These are phyloP conservation scores for Pyrrhia umbra DNA, from an alignment of 2,888 invertebrate genomes.

Conservation along the genomic window DNA sequence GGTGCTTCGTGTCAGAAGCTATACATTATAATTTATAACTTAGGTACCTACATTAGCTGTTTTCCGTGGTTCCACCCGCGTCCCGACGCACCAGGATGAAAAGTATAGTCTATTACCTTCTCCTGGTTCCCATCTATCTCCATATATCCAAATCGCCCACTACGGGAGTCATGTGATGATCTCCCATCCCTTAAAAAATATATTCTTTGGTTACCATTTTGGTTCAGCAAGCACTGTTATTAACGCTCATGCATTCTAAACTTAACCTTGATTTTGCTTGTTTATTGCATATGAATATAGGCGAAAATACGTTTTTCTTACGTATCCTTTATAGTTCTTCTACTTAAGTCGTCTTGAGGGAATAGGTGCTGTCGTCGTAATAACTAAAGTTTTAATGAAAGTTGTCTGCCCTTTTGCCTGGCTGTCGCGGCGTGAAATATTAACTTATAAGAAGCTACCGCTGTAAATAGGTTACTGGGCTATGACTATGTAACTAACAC, in stretches of 20 bases:
- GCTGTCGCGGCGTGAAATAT: slow-evolving; percentile 25
- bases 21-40: not conserved
- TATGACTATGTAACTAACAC: not conserved
- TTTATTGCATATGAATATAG: not conserved
- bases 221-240: no score
- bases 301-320: not conserved
- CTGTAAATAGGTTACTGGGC: slow-evolving; percentile 23
- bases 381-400: slow-evolving; percentile 24
- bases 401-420: slow-evolving; percentile 14
- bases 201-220: no score
- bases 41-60: no score
- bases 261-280: not conserved
- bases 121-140: no score
- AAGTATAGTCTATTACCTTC: no score
- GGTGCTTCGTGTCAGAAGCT: not conserved
- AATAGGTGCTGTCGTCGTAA: not conserved
- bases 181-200: no score
- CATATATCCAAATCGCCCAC: no score
- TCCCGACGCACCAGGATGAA: no score
- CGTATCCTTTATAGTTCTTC: not conserved
- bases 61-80: no score
- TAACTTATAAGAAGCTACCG: slow-evolving; percentile 3
- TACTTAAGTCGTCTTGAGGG: not conserved
- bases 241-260: no score
- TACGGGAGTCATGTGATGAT: no score